Evolutionary conservation across 1,140 invertebrate genomes (phyloP), one percentile per base, ranked within the genome.

Genomic region (Agrypnia vestita): DNA sequence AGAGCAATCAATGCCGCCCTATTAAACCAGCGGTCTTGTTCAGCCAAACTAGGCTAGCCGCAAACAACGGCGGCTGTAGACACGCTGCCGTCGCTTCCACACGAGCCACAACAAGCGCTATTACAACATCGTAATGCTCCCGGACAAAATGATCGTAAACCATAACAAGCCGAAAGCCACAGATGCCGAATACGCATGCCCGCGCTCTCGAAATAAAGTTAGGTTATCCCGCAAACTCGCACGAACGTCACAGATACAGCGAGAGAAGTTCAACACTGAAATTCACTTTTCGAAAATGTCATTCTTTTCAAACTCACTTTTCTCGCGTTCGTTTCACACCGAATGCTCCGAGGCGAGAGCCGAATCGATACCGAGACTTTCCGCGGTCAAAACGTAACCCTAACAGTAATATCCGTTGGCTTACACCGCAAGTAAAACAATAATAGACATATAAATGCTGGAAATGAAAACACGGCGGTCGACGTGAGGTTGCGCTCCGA

Each of bases 361-460:
- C 6, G 46, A 53, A 71, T 71, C 67, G 67, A 71, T 71, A 11
- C 53, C 12, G 17, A 46, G 56, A 6, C 43, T 46, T 62, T 19
- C 49, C 69, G 56, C 55, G 64, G 67, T 69, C 53, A 25, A 78
- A 78, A 61, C 51, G 64, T 62, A 56, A 74, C 72, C 72, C 51
- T 74, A 15, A 35, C 44, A 61, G 59, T 76, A 15, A 71, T 49
- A 62, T 51, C 75, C 73, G 62, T 74, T 61, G 61, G 67, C 53
- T 74, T 74, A 78, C 76, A 75, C 80, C 77, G 75, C 81, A 80
- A 82, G 81, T 82, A 80, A 82, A 82, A 82, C 81, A 82, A 82
- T 82, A 82, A 82, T 80, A 82, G 81, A 80, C 74, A 77, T 79
- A 82, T 78, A 83, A 83, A 83, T 78, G 80, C 76, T 79, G 44